Evolutionary conservation across 2,797 vertebrate species (phyloP).

Genomic region (Austrolebias charrua): DNA sequence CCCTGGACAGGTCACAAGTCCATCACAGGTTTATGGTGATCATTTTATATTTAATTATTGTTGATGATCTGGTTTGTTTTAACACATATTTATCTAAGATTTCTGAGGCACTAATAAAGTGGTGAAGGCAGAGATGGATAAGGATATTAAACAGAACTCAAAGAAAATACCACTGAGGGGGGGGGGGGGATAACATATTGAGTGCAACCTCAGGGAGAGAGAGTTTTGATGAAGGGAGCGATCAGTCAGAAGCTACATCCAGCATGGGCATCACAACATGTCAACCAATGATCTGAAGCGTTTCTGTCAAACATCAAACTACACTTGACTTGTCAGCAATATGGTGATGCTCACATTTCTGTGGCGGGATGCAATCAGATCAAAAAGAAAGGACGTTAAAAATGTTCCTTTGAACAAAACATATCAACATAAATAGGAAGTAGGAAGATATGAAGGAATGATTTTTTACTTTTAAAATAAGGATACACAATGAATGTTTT

Average conservation of each 20-base stretch:
- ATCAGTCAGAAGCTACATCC: conserved; percentile 53
- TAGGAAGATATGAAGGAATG: conserved; percentile 27
- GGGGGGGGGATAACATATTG: conserved; percentile 14
- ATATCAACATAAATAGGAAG: conserved; percentile 15
- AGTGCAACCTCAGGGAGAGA: conserved; percentile 31
- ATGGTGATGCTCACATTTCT: conserved; percentile 28
- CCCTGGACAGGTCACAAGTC: no score
- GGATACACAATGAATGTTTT: conserved; percentile 11
- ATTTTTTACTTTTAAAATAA: conserved; percentile 33
- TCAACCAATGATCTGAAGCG: conserved; percentile 45
- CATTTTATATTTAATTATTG: background rate
- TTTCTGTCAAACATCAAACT: conserved; percentile 56
- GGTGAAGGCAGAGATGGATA: background rate
- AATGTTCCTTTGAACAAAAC: conserved; percentile 30
- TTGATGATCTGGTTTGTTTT: conserved; percentile 4
- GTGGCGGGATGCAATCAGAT: conserved; percentile 31
- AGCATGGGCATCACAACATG: conserved; percentile 41
- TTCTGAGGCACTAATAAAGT: background rate
- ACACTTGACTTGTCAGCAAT: conserved; percentile 32
- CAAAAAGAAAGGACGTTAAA: conserved; percentile 25
- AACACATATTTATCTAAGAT: conserved; percentile 5
- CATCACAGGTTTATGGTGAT: no score
- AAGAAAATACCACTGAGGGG: conserved; percentile 10
- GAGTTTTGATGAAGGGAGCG: conserved; percentile 42
- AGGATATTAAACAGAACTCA: conserved; percentile 9